Evolutionary conservation across 2,888 invertebrate species (phyloP).

Genomic region (Cryptocephalus moraei): DNA sequence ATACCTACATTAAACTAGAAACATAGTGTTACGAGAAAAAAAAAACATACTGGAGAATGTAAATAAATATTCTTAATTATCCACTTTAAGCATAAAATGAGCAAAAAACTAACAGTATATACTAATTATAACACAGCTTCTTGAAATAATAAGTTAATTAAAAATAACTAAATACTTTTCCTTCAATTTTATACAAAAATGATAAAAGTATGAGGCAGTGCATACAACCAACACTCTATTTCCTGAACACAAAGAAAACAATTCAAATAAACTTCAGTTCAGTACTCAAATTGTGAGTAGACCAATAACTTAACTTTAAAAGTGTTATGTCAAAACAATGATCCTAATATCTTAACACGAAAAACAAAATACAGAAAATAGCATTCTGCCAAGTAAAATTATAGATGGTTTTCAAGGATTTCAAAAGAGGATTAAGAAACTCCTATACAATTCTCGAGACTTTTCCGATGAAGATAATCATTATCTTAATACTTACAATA

Average conservation of each 20-base stretch:
- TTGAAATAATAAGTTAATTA: slow-evolving; percentile 14
- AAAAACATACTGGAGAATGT: slow-evolving; percentile 21
- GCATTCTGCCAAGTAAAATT: too few relatives aligned
- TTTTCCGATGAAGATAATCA: too few relatives aligned
- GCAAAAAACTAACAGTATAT: slow-evolving; percentile 24
- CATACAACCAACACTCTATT: slow-evolving; percentile 6
- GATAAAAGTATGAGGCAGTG: slow-evolving; percentile 10
- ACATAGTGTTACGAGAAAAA: slow-evolving; percentile 21
- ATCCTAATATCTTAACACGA: too few relatives aligned
- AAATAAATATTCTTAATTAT: slow-evolving; percentile 29
- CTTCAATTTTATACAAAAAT: slow-evolving; percentile 1
- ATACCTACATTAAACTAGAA: slow-evolving; percentile 18
- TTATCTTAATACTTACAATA: too few relatives aligned
- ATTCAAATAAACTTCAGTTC: too few relatives aligned
- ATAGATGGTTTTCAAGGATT: too few relatives aligned
- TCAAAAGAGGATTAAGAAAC: too few relatives aligned
- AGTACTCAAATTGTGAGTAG: too few relatives aligned
- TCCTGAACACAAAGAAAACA: neutral
- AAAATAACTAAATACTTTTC: neutral
- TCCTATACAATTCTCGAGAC: too few relatives aligned
- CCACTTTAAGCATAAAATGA: slow-evolving; percentile 22
- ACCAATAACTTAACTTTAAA: too few relatives aligned
- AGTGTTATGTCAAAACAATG: too few relatives aligned
- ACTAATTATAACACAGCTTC: slow-evolving; percentile 28
- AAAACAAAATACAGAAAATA: too few relatives aligned